These are phyloP conservation scores for Steinernema scapterisci DNA, from an alignment of 2,888 invertebrate species.

Conservation along the genomic window DNA sequence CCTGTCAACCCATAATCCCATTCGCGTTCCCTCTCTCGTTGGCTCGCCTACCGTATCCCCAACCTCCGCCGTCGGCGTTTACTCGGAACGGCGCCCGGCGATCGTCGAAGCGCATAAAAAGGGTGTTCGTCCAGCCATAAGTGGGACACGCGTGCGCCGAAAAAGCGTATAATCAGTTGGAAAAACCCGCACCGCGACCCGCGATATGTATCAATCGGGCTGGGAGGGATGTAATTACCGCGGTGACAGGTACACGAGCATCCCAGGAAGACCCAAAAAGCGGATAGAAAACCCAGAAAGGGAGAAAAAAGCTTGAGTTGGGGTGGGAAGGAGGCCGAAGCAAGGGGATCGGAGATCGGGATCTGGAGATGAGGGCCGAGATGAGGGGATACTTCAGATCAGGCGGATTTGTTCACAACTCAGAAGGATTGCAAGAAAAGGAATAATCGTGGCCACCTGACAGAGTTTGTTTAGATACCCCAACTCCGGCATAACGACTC, in stretches of 20 bases:
- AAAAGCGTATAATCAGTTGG: slow-evolving; percentile 13
- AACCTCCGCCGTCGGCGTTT: not conserved
- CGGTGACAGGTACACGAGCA: slow-evolving; percentile 15
- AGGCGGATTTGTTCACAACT: no score
- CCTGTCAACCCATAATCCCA: slow-evolving; percentile 22
- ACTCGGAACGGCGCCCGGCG: not conserved
- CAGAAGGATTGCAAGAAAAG: no score
- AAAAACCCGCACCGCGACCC: slow-evolving; percentile 3
- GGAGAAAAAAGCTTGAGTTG: not conserved
- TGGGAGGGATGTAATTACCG: slow-evolving; percentile 23
- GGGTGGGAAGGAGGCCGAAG: not conserved
- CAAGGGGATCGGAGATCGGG: no score
- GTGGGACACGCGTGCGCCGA: slow-evolving; percentile 26
- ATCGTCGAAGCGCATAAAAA: slow-evolving; percentile 25
- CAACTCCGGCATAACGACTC: no score
- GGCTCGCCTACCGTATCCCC: not conserved
- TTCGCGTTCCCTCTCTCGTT: not conserved
- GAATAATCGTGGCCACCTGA: no score
- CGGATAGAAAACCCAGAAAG: not conserved
- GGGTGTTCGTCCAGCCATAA: slow-evolving; percentile 15
- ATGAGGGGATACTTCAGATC: no score
- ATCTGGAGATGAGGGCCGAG: no score
- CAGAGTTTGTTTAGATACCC: no score
- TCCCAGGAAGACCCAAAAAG: not conserved
- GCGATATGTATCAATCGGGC: slow-evolving; percentile 26